Base-by-base conservation (phyloP, 2,888 invertebrate species). In the Ypsolopha scabrella region DNA sequence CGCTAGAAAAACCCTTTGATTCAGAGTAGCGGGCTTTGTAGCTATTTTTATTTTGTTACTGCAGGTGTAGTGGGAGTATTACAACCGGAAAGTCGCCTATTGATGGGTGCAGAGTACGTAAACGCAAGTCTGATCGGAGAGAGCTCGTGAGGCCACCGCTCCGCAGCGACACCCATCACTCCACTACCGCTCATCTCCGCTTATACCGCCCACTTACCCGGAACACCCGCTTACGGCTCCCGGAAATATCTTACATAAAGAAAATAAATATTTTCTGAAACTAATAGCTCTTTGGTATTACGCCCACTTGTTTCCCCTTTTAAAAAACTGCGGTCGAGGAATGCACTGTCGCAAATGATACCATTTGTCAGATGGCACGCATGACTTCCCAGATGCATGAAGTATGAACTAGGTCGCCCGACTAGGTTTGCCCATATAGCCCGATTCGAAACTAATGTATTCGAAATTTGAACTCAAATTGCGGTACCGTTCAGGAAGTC, bases 61-160 rank as follows among this genome's bases (percentile, higher is more conserved):
- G 75, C 87, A 88, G 88, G 88, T 88, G 79, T 90, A 80, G 88
- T 90, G 87, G 89, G 89, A 82, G 87, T 90, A 67, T 77, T 90
- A 78, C 77, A 81, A 67, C 86, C 89, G 80, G 90, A 90, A 81
- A 88, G 87, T 80, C 87, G 88, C 70, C 88, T 82, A 70, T 79
- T 89, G 85, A 88, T 90, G 72, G 88, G 89, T 74, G 87, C 88
- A 72, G 90, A 90, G 86, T 90, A 87, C 77, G 79, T 89, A 79
- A 85, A 73, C 75, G 73, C 78, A 70, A 75, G 78, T 68, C 74
- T 74, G 74, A 78, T 89, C 74, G 87, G 88, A 60, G 87, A 87
- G 70, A 76, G 83, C 69, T 78, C 88, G 67, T 85, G 78, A 52
- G 68, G 65, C 61, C 60, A 64, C 59, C 58, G 53, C 60, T 56